A percentile compares a stretch with the other conserved stretches of the same genome.
Evolutionary conservation across 37 sponge, comb jelly and placozoan species (phyloP).

Genomic region (Haliclona indistincta): DNA sequence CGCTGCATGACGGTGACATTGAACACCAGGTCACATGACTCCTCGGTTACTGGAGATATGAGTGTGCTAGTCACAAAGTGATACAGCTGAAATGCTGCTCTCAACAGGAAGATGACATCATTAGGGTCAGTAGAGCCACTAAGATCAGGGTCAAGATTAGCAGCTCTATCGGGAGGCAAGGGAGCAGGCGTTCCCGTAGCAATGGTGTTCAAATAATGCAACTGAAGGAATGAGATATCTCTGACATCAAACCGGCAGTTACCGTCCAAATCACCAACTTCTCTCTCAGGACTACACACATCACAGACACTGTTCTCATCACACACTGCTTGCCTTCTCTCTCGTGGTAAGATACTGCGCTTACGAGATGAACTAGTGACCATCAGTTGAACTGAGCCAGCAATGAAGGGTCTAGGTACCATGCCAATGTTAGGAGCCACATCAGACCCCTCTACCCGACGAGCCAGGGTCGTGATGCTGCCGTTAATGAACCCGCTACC

Average conservation of each 20-base stretch:
- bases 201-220: slow-evolving; percentile 20
- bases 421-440: slow-evolving; percentile 16
- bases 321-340: slow-evolving; percentile 23
- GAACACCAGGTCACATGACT: slow-evolving; percentile 17
- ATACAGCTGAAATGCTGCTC: slow-evolving; percentile 47
- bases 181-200: neutral
- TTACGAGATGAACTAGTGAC: slow-evolving; percentile 3
- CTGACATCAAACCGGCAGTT: slow-evolving; percentile 63
- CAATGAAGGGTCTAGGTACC: slow-evolving; percentile 31
- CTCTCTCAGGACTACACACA: slow-evolving; percentile 10
- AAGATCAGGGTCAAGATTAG: slow-evolving; percentile 45
- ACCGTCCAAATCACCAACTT: slow-evolving; percentile 75
- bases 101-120: slow-evolving; percentile 69
- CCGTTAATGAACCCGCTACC: slow-evolving; percentile 36
- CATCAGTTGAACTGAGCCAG: slow-evolving; percentile 45
- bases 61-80: slow-evolving; percentile 20
- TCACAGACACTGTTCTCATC: neutral
- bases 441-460: slow-evolving; percentile 2
- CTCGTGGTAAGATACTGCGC: neutral
- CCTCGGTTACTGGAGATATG: slow-evolving; percentile 17
- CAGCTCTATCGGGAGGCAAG: slow-evolving; percentile 7
- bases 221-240: slow-evolving; percentile 61
- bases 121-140: slow-evolving; percentile 54
- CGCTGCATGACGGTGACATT: slow-evolving; percentile 18
- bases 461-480: slow-evolving; percentile 17